phyloP scores from a whole-genome alignment of 2,888 invertebrate genomes.

The Drosophila neotestacea region DNA sequence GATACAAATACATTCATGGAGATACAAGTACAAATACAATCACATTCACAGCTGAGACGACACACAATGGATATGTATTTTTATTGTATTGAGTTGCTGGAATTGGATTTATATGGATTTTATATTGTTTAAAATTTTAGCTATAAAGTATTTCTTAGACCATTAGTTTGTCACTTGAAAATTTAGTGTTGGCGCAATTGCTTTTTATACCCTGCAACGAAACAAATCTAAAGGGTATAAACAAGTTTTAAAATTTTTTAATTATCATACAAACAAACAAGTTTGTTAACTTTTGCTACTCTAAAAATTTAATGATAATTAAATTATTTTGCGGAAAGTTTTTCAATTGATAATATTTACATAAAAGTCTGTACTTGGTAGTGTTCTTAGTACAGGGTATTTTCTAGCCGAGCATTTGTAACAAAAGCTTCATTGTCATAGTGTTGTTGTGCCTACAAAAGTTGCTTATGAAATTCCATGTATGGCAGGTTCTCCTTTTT shows the following conservation, averaged over 20 bases:
- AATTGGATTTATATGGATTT: constrained; percentile 65
- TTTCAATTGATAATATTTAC: not conserved
- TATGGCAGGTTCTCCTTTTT: constrained; percentile 36
- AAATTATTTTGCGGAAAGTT: not conserved
- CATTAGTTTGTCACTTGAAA: constrained; percentile 80
- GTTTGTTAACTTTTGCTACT: too few relatives aligned
- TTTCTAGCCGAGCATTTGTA: not conserved
- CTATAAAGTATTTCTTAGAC: constrained; percentile 78
- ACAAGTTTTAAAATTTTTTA: too few relatives aligned
- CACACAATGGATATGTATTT: constrained; percentile 62
- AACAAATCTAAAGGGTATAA: not conserved
- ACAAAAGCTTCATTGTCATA: not conserved
- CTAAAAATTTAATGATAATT: not conserved
- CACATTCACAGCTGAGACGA: constrained; percentile 40
- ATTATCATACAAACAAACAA: too few relatives aligned
- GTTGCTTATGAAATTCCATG: constrained; percentile 49
- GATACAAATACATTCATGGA: constrained; percentile 25
- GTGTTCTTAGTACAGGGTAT: constrained; percentile 13
- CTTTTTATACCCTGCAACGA: constrained; percentile 36
- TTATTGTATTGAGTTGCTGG: constrained; percentile 69
- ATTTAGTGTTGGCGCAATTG: constrained; percentile 67
- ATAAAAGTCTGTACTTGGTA: too few relatives aligned
- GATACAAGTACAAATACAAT: constrained; percentile 45
- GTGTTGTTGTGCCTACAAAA: constrained; percentile 16
- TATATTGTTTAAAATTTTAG: constrained; percentile 76